Conservation (phyloP, 2,797 vertebrate genomes). For the Diplodus puntazzo region DNA sequence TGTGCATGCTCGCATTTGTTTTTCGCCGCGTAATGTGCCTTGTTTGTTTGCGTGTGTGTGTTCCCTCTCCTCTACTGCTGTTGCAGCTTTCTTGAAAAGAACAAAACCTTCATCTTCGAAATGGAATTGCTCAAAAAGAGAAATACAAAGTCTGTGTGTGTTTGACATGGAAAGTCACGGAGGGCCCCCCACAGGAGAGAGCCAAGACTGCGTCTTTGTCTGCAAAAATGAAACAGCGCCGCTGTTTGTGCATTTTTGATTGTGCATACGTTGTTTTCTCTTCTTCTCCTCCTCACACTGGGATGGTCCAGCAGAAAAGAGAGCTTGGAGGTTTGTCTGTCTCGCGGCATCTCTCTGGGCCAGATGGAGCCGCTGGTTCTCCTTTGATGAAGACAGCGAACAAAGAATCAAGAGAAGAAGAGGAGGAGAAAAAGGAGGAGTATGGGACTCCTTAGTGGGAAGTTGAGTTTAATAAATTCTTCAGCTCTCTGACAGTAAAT, state of each 20-base stretch:
- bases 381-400: slow-evolving; percentile 71
- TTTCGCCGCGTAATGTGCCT: neutral
- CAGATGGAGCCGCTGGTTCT: slow-evolving; percentile 45
- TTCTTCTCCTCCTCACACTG: slow-evolving; percentile 16
- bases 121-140: slow-evolving; percentile 20
- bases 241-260: slow-evolving; percentile 8
- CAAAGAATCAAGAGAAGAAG: slow-evolving; percentile 41
- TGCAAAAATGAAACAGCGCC: slow-evolving; percentile 13
- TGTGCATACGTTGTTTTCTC: slow-evolving; percentile 11
- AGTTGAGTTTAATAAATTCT: slow-evolving; percentile 76
- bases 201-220: slow-evolving; percentile 20
- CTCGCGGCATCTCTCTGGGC: slow-evolving; percentile 46
- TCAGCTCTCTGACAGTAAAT: slow-evolving; percentile 73
- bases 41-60: neutral
- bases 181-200: slow-evolving; percentile 32
- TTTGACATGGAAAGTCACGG: slow-evolving; percentile 35
- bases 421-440: slow-evolving; percentile 44
- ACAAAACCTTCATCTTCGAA: neutral
- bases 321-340: slow-evolving; percentile 48
- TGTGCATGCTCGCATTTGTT: neutral
- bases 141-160: neutral
- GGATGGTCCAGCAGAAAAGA: slow-evolving; percentile 63
- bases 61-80: neutral
- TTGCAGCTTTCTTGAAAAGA: slow-evolving; percentile 34
- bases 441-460: slow-evolving; percentile 69